These are phyloP conservation scores for Ceratosolen fusciceps DNA, from an alignment of 1,140 invertebrate species.

Conservation along the genomic window DNA sequence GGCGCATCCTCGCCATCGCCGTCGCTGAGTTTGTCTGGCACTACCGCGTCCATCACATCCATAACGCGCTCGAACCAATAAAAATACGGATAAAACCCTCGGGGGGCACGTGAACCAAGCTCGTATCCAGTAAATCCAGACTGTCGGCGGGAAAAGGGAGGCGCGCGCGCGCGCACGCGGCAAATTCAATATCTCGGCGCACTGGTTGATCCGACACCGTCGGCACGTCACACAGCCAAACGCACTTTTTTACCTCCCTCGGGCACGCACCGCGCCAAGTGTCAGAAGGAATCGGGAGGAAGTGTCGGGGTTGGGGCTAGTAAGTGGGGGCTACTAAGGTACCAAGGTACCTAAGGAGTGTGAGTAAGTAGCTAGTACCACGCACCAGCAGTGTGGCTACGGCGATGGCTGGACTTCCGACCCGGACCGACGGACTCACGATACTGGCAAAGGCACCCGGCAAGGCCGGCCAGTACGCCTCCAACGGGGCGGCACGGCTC, in stretches of 20 bases:
- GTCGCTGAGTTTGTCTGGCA: slow-evolving; percentile 51
- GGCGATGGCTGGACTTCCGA: slow-evolving; percentile 10
- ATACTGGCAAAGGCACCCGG: not conserved
- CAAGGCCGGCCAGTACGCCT: slow-evolving; percentile 13
- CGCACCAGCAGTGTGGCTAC: too few relatives aligned
- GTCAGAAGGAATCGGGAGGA: not conserved
- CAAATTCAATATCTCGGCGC: not conserved
- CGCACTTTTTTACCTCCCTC: too few relatives aligned
- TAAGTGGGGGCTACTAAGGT: too few relatives aligned
- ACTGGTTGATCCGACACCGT: not conserved
- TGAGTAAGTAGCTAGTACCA: too few relatives aligned
- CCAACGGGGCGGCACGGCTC: not conserved
- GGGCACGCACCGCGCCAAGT: not conserved
- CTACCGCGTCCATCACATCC: slow-evolving; percentile 64
- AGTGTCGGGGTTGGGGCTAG: not conserved
- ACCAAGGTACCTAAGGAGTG: too few relatives aligned
- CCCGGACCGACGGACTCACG: slow-evolving; percentile 32
- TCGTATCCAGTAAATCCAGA: not conserved
- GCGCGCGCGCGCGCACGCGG: not conserved
- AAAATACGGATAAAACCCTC: not conserved
- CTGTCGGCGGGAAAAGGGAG: not conserved
- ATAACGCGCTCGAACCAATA: slow-evolving; percentile 45
- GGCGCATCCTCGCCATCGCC: slow-evolving; percentile 58
- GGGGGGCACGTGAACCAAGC: too few relatives aligned
- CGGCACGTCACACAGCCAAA: not conserved